phyloP scores from a whole-genome alignment of 1,140 invertebrate species.

The Drosophila ironensis region DNA sequence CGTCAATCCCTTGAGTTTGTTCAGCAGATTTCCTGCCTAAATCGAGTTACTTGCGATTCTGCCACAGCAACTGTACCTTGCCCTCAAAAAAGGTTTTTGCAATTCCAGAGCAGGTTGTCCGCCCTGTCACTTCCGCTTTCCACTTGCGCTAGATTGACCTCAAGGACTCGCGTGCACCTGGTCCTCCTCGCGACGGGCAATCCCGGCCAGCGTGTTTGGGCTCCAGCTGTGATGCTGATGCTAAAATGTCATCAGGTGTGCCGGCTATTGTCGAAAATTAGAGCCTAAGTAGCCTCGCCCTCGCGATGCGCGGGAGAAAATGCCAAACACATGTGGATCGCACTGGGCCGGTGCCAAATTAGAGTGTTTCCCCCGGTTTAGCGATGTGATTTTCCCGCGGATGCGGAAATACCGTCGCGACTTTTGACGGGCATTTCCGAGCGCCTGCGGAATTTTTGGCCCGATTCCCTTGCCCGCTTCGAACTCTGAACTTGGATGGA shows the following conservation, averaged over 20 bases:
- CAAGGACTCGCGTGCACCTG: constrained; percentile 28
- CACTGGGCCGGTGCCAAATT: neutral
- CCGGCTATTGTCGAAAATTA: constrained; percentile 18
- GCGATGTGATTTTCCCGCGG: constrained; percentile 23
- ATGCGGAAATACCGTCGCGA: constrained; percentile 29
- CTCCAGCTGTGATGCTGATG: constrained; percentile 27
- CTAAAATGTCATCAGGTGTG: constrained; percentile 32
- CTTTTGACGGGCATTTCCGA: constrained; percentile 17
- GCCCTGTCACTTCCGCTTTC: neutral
- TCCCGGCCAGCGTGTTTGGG: constrained; percentile 23
- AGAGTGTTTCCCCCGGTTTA: constrained; percentile 33
- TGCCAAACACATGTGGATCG: no score
- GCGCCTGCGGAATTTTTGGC: constrained; percentile 6
- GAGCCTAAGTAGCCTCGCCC: constrained; percentile 41
- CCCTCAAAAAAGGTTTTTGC: neutral
- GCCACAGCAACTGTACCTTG: no score
- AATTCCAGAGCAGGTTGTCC: neutral
- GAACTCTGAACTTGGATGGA: neutral
- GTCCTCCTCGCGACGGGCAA: constrained; percentile 12
- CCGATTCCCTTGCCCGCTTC: no score
- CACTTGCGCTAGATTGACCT: neutral
- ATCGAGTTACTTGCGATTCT: no score
- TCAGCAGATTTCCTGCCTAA: no score
- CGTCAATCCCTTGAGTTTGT: no score
- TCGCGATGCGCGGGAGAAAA: constrained; percentile 1